Conservation (phyloP, 2,888 invertebrate species). For the Dicycla oo region DNA sequence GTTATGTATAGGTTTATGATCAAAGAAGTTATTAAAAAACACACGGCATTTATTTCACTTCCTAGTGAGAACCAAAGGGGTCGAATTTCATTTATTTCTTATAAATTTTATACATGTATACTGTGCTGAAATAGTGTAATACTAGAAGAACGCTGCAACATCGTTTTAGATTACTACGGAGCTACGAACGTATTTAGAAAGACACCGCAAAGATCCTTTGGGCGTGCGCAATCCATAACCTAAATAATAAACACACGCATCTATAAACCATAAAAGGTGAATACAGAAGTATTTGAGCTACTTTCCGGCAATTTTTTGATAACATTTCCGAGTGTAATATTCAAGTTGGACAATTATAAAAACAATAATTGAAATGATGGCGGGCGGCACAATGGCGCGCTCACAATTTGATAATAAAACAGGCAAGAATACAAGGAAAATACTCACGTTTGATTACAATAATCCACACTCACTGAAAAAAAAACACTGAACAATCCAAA, state of each 20-base stretch:
- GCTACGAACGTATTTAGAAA: conserved; percentile 32
- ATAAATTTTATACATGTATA: conserved; percentile 11
- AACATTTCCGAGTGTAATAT: conserved; percentile 14
- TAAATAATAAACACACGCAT: conserved; percentile 27
- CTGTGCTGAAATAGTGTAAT: conserved; percentile 41
- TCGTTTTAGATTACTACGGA: conserved; percentile 35
- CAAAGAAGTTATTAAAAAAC: conserved; percentile 43
- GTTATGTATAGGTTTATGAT: conserved; percentile 38
- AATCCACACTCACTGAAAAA: conserved; percentile 70
- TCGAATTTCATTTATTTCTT: conserved; percentile 45
- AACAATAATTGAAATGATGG: conserved; percentile 80
- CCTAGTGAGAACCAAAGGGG: conserved; percentile 30
- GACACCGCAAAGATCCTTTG: conserved; percentile 33
- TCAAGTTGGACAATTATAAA: conserved; percentile 63
- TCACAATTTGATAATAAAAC: conserved; percentile 53
- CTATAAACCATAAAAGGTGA: neutral
- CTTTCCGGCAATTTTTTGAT: conserved; percentile 19
- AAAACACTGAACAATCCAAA: conserved; percentile 70
- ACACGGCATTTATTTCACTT: conserved; percentile 34
- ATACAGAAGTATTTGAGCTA: neutral
- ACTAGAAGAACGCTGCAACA: conserved; percentile 28
- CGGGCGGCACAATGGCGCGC: conserved; percentile 87
- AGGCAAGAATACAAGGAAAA: conserved; percentile 53
- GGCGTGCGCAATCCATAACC: conserved; percentile 58
- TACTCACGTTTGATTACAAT: conserved; percentile 76